These are phyloP conservation scores for Erpetoichthys calabaricus DNA, from an alignment of 2,797 vertebrate species.

Conservation along the genomic window DNA sequence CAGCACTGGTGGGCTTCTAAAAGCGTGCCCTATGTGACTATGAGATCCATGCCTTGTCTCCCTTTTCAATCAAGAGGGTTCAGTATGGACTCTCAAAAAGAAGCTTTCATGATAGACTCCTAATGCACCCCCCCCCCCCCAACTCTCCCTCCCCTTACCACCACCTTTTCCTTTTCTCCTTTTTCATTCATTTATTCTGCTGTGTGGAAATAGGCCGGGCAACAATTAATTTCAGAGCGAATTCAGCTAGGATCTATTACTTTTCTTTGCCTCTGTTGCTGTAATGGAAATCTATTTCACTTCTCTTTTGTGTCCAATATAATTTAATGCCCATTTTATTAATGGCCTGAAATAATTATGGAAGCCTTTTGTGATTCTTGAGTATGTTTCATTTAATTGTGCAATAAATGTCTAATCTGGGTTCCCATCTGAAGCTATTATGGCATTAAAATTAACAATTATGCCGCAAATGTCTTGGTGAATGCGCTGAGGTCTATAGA, in stretches of 20 bases:
- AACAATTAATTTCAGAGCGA: slow-evolving; percentile 99
- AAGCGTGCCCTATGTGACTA: too few relatives aligned
- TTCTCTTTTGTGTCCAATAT: slow-evolving; percentile 99
- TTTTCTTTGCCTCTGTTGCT: slow-evolving; percentile 97
- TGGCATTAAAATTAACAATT: slow-evolving; percentile 99
- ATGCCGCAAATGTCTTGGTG: slow-evolving; percentile 88
- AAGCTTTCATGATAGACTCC: slow-evolving; percentile 54
- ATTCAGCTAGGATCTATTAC: slow-evolving; percentile 99
- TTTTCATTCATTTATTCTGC: slow-evolving; percentile 97
- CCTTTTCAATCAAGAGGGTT: slow-evolving; percentile 42
- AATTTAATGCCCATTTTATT: slow-evolving; percentile 99
- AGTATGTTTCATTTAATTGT: slow-evolving; percentile 99
- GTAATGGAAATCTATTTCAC: slow-evolving; percentile 99
- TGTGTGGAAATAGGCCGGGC: slow-evolving; percentile 97
- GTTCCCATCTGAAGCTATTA: slow-evolving; percentile 99
- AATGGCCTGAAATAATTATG: slow-evolving; percentile 99
- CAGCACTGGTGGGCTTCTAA: too few relatives aligned
- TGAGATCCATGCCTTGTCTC: slow-evolving; percentile 8
- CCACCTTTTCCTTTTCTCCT: slow-evolving; percentile 46
- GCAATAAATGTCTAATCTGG: slow-evolving; percentile 99
- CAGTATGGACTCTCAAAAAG: slow-evolving; percentile 60
- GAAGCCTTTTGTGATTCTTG: slow-evolving; percentile 99
- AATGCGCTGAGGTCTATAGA: slow-evolving; percentile 98
- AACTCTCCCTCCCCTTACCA: slow-evolving; percentile 41
- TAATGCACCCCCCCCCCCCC: slow-evolving; percentile 41